Evolutionary conservation across 2,888 invertebrate genomes (phyloP), one percentile per base, ranked within the genome.

Genomic region (Stictocephala bisonia): DNA sequence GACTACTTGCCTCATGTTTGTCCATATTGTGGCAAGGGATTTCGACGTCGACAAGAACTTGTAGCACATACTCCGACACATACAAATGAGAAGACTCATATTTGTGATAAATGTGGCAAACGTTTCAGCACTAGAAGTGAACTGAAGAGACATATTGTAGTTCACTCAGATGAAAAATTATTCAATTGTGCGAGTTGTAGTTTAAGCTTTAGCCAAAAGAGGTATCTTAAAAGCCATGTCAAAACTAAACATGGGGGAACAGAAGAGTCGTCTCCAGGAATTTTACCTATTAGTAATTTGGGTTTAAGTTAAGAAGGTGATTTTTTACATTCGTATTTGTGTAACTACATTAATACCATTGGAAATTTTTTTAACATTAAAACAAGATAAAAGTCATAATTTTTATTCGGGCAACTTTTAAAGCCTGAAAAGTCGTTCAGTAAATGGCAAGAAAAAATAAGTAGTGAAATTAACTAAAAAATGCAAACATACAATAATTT

Each of bases 221-320:
- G 88, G 22, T 88, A 88, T 79, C 80, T 89, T 15, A 85, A 84
- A 67, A 86, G 84, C 75, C 89, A 89, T 79, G 77, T 83, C 76
- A 77, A 79, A 26, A 83, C 76, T 15, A 77, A 77, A 64, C 80
- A 80, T 64, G 74, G 74, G 50, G 60, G 71, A 48, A 67, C 44
- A 15, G 64, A 71, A 24, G 60, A 60, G n/a, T 35, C 22, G 40
- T 15, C 53, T 3, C 6, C 4, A n/a, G 56, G 40, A 4, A 27
- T 22, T 35, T 13, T 60, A 15, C 56, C 56, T 3, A 31, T 56
- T 31, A 40, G 40, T 4, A 3, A 29, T 2, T 35, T 40, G 35
- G 35, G 35, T 9, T 31, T 31, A 7, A 11, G 35, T 9, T 31
- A 31, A 11, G 6, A 31, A 11, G 11, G 35, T 9, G 11, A 7